A percentile compares a stretch with the other conserved stretches of the same genome.
Conservation (phyloP, 2,888 invertebrate species). For the Eudemis profundana region DNA sequence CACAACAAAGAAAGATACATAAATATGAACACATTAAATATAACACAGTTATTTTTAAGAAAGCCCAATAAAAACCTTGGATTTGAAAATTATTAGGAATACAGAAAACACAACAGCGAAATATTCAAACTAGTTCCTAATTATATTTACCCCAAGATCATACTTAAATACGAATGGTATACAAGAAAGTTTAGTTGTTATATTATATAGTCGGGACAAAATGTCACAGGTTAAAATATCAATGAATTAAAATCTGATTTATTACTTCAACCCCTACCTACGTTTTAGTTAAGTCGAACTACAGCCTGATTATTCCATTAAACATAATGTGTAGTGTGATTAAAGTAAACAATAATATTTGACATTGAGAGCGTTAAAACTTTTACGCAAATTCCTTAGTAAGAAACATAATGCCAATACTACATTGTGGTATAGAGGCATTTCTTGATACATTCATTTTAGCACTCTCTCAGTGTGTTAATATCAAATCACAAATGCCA, state of each 20-base stretch:
- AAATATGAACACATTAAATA: slow-evolving; percentile 22
- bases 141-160: background rate
- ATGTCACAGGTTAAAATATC: background rate
- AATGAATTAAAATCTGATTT: background rate
- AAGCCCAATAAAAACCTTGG: slow-evolving; percentile 41
- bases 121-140: slow-evolving; percentile 1
- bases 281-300: slow-evolving; percentile 7
- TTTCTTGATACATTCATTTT: background rate
- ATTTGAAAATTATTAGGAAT: slow-evolving; percentile 14
- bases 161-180: slow-evolving; percentile 11
- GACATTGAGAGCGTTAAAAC: slow-evolving; percentile 7
- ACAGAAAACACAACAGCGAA: slow-evolving; percentile 35
- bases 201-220: background rate
- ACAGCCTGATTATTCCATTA: slow-evolving; percentile 7
- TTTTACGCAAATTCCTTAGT: background rate
- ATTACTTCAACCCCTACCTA: background rate
- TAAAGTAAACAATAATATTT: slow-evolving; percentile 4
- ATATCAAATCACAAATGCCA: slow-evolving; percentile 19
- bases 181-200: too few relatives aligned
- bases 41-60: slow-evolving; percentile 47
- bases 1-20: slow-evolving; percentile 41
- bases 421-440: too few relatives aligned
- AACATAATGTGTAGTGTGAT: slow-evolving; percentile 22
- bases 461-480: slow-evolving; percentile 33
- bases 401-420: too few relatives aligned